Evolutionary conservation across 2,888 invertebrate genomes (phyloP), one percentile per base, ranked within the genome.

Genomic region (Branchellion lobata): DNA sequence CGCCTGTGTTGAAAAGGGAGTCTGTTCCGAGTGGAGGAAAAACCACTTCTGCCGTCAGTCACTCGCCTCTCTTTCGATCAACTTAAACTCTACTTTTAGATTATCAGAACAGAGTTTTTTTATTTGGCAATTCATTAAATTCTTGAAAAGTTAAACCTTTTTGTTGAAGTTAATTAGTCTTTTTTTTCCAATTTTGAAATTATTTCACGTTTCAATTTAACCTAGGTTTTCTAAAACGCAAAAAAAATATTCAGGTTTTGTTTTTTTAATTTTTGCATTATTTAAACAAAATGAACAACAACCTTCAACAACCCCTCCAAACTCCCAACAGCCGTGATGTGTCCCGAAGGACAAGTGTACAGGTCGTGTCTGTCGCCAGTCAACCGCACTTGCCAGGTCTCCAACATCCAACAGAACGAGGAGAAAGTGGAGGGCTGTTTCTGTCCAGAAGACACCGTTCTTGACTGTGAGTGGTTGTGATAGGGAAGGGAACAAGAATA

Each of bases 321-420:
- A 5, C 40, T 40, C 40, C 40, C 21, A 81, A 18, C 74, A 82
- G 82, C 82, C 36, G 79, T 81, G 29, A 80, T 78, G 73, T 82
- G 82, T 72, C 80, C 79, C n/a, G 81, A 79, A n/a, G 82, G 82
- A 5, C 79, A 79, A 33, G 78, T 77, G 18, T 82, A 82, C 75
- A 80, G 40, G 24, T 68, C 81, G n/a, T 82, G 82, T 73, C 78
- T 68, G 18, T 29, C 79, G 1, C 11, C 65, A 5, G 57, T 27
- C 29, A 77, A 77, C 77, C 61, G 61, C 65, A 80, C 82, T 14
- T 82, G 82, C 53, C 76, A 72, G n/a, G 69, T 77, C 18, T 81
- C 81, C 11, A 40, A 40, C 11, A 18, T 57, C 34, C 61, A 73
- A 36, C 79, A 79, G 53, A 31, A 71, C 14, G 75, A 75, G 11